Conservation (phyloP, 2,797 vertebrate genomes). For the Apogon talboti region DNA sequence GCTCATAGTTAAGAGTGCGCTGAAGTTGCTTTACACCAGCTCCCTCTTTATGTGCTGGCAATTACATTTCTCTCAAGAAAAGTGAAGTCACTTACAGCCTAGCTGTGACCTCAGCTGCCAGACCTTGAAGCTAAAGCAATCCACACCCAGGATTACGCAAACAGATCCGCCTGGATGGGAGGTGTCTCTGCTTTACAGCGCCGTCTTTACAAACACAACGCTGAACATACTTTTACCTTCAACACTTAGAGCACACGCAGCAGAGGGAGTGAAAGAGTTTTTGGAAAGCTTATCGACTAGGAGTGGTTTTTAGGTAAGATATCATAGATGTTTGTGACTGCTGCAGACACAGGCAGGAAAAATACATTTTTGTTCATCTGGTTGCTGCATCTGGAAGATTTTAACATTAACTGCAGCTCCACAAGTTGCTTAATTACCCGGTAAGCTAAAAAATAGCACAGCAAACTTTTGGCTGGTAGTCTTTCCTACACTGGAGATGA, state of each 20-base stretch:
- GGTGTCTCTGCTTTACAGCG: constrained; percentile 46
- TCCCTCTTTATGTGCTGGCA: constrained; percentile 55
- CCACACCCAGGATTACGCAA: constrained; percentile 82
- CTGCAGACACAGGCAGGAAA: neutral
- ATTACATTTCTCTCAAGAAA: constrained; percentile 67
- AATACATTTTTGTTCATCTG: constrained; percentile 7
- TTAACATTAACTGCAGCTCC: constrained; percentile 13
- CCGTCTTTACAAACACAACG: constrained; percentile 37
- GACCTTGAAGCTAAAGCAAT: constrained; percentile 58
- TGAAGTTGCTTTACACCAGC: constrained; percentile 46
- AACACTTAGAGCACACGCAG: constrained; percentile 29
- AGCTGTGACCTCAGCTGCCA: constrained; percentile 67
- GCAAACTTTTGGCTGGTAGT: neutral
- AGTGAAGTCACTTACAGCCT: constrained; percentile 69
- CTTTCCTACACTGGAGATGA: constrained; percentile 4
- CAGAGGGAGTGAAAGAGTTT: constrained; percentile 28
- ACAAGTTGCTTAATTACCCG: constrained; percentile 6
- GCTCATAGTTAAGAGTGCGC: constrained; percentile 29
- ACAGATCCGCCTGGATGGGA: constrained; percentile 57
- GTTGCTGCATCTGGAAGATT: constrained; percentile 15
- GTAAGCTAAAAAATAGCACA: neutral
- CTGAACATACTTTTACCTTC: constrained; percentile 45
- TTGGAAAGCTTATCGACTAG: constrained; percentile 23
- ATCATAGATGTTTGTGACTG: constrained; percentile 13
- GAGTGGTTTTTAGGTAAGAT: constrained; percentile 20